Base-by-base conservation (phyloP, 2,113 vertebrate species). In the Nycticorax nycticorax region DNA sequence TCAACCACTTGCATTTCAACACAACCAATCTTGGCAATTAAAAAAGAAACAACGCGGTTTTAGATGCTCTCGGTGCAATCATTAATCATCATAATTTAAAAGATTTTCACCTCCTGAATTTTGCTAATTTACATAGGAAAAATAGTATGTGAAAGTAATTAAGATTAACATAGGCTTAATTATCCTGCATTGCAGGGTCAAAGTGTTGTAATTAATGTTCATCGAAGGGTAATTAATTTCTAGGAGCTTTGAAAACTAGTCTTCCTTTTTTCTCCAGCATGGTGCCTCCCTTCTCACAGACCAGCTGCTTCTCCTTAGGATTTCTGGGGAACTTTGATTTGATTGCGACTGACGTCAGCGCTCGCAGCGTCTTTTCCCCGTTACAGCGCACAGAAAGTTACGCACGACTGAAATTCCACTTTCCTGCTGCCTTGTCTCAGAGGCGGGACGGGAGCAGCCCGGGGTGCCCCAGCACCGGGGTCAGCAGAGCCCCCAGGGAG, bases 91-190 rank as follows among this genome's bases (percentile, higher is more conserved):
- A n/a, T 75, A 26, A 91, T 91, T 93, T 80, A 88, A 87, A 95
- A 87, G 79, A 89, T 73, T 78, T 93, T 96, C 50, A 72, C 88
- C 89, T 77, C 82, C 94, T 71, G 85, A 84, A 95, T 95, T 92
- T 82, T 87, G 93, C 89, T 95, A 30, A 97, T 93, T 94, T 95
- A 78, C 87, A 91, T 22, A 48, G 83, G 91, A 88, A 96, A 93
- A 96, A 87, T 32, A 89, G 48, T 68, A 89, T 14, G 67, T 50
- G 94, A 84, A 96, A 95, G 76, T 93, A 95, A 97, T 95, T 90
- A 94, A 96, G 93, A 96, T 74, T 50, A 96, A 96, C 85, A 59
- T 24, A 88, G 79, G 56, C 91, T 92, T 96, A 94, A 94, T 94
- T 62, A 85, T n/a, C 45, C 60, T 19, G 94, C 88, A 55, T 30